Percentiles rank a stretch among this genome's conserved stretches.
phyloP scores from a whole-genome alignment of 2,113 vertebrate genomes.

The Gavia stellata region DNA sequence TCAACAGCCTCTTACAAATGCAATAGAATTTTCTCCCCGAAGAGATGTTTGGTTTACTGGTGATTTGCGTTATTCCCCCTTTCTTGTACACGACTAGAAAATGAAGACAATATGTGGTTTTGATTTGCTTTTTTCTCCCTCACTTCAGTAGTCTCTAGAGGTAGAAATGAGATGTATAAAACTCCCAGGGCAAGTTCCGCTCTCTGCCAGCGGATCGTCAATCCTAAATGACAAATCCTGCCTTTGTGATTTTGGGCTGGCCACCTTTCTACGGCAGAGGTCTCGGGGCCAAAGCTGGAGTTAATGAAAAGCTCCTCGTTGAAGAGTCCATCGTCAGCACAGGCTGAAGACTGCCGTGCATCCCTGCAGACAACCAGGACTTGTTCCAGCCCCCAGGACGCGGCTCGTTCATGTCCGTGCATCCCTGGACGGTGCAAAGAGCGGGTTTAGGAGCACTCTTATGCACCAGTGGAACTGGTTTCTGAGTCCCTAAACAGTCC shows the following conservation, averaged over 20 bases:
- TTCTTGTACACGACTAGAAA: not conserved
- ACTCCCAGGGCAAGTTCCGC: not conserved
- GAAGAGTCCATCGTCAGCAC: not conserved
- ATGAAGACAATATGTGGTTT: not conserved
- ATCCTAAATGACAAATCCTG: not conserved
- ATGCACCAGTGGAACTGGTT: too few relatives aligned
- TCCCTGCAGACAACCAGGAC: not conserved
- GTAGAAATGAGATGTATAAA: not conserved
- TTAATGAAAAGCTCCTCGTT: not conserved
- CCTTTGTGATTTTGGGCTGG: not conserved
- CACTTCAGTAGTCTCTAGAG: not conserved
- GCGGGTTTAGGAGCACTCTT: not conserved
- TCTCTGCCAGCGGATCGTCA: not conserved
- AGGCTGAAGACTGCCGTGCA: not conserved
- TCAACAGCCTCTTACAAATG: constrained; percentile 7
- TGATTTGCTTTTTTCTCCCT: not conserved
- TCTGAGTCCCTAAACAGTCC: not conserved
- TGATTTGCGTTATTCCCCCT: not conserved
- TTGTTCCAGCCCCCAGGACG: not conserved
- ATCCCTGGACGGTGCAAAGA: not conserved
- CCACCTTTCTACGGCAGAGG: not conserved
- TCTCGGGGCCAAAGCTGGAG: not conserved
- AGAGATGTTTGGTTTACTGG: not conserved
- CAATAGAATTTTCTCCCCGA: not conserved
- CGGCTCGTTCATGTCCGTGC: accelerated